phyloP scores from a whole-genome alignment of 2,797 vertebrate species.

The Dromococcyx pavoninus region DNA sequence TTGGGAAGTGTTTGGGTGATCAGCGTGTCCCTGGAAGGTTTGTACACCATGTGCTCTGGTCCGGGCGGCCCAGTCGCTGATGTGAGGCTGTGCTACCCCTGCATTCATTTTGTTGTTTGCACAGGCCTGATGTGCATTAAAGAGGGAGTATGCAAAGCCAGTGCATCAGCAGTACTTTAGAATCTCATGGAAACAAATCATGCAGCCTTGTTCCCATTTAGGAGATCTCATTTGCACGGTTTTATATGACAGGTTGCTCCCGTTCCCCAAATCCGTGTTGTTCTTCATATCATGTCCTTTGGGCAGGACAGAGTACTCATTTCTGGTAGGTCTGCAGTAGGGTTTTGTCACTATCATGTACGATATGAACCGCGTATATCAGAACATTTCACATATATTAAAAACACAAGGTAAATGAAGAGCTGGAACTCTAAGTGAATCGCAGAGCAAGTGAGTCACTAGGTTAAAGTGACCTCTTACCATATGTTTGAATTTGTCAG shows the following conservation, averaged over 20 bases:
- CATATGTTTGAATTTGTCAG: background rate
- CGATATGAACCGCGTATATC: background rate
- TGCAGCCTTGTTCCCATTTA: background rate
- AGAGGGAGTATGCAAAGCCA: background rate
- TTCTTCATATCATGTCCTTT: background rate
- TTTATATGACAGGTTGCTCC: background rate
- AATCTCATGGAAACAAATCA: background rate
- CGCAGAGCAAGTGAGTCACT: background rate
- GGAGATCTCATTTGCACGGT: background rate
- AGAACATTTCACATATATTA: background rate
- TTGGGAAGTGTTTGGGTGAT: background rate
- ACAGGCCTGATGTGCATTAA: accelerated
- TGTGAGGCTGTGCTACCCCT: background rate
- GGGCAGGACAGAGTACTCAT: background rate
- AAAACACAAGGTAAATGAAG: background rate
- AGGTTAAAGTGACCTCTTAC: background rate
- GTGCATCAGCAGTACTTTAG: background rate
- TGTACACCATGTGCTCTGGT: background rate
- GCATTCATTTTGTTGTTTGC: background rate
- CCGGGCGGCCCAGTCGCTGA: accelerated
- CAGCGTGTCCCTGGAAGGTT: background rate
- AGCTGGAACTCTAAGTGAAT: background rate
- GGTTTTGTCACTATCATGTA: background rate
- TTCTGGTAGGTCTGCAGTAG: background rate
- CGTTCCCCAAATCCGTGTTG: background rate